Evolutionary conservation across 1,140 invertebrate species (phyloP), one percentile per base, ranked within the genome.

Genomic region (Drosophila kikkawai): DNA sequence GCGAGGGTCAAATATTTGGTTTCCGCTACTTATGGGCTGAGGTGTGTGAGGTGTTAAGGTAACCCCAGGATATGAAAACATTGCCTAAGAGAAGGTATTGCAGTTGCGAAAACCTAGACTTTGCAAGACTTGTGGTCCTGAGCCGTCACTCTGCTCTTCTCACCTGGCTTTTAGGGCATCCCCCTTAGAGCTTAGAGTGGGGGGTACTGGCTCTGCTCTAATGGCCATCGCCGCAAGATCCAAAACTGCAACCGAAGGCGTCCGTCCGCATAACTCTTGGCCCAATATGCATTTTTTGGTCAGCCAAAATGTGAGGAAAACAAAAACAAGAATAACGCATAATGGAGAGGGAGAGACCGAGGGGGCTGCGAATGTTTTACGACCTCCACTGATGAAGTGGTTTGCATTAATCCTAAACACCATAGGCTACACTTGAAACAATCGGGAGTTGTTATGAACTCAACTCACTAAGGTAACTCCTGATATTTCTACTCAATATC

Each of bases 191-290:
- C 4, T 13, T 0, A 15, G 51, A 26, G 26, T 53, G 51, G 51
- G 4, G 12, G 17, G 29, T 1, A 55, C 47, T 68, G 63, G 63
- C 67, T 70, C 63, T 70, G 67, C 67, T 70, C 67, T 68, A 70
- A 70, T 68, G 67, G 39, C 67, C 67, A 70, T 55, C 32, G 51
- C 37, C 56, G 55, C 60, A 59, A 56, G 41, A 37, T 34, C 17
- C 29, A 22, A 61, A 7, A 44, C n/a, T 26, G 51, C 50, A 66
- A 36, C 19, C 22, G 9, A 68, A 51, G n/a, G 66, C 37, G 29
- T 22, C 2, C 22, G 22, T 22, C 57, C 36, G 66, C 69, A 59
- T 58, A 71, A 42, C 51, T 59, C 22, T 71, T 39, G 44, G 26
- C 12, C 51, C 66, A 70, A 34, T 71, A 34, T 71, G 66, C 66